Evolutionary conservation across 2,888 invertebrate genomes (phyloP), one percentile per base, ranked within the genome.

Genomic region (Mellilla xanthometata): DNA sequence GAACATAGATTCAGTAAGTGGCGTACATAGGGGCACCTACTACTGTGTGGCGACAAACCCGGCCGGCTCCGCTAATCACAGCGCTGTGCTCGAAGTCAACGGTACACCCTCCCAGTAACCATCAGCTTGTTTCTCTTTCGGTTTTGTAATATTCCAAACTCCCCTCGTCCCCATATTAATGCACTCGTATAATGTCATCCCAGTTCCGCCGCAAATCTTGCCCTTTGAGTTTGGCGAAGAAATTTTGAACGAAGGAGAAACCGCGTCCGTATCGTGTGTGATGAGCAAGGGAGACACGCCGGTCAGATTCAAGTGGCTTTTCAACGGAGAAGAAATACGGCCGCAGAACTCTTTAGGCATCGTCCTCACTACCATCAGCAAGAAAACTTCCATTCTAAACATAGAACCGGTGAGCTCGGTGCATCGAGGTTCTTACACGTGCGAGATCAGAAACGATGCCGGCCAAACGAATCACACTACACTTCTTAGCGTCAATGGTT

Each of bases 281-380:
- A 94, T 95, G 61, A 93, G 91, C 69, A 94, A 95, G 76, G 96
- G 96, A 15, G 97, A 97, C 76, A 84, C 94, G 28, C 96, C 96
- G 7, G 90, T 96, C 52, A 91, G 91, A 54, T 94, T 97, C 56
- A 91, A 91, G 36, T 96, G 96, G 96, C 92, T 90, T 31, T 91
- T 93, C 60, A 91, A 92, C 52, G 90, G 87, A 49, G 81, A 85
- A 62, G 76, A 81, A 47, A 82, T 91, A 36, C 75, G 66, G 59
- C 85, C 83, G 54, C 90, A 87, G 52, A 91, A 91, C 62, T 73
- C 65, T 49, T 81, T 92, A 55, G 93, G 93, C 46, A 81, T 94
- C 42, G 87, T 91, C 0, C 85, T 93, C 10, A 88, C 91, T 7
- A 89, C 91, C 35, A 92, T 91, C 47, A 93, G 91, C 78, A 92